Evolutionary conservation across 1,140 invertebrate species (phyloP).

Genomic region (Chlorops oryzae): DNA sequence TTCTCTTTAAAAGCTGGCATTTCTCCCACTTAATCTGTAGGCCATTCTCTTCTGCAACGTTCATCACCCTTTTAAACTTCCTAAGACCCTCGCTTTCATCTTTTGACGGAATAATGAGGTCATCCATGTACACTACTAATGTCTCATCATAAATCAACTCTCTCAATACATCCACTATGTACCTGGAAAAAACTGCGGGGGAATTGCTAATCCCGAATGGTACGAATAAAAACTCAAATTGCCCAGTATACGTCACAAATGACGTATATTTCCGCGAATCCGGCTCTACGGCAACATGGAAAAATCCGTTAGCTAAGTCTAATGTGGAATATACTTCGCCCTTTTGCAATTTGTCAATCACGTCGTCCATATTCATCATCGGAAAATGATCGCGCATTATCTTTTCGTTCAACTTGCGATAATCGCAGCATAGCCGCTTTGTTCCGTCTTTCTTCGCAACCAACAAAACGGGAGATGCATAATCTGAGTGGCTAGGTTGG

Average conservation of each 20-base stretch:
- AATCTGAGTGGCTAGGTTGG: slow-evolving; percentile 21
- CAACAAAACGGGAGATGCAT: slow-evolving; percentile 13
- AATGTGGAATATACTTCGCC: slow-evolving; percentile 19
- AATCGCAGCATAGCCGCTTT: slow-evolving; percentile 12
- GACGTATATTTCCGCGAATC: slow-evolving; percentile 7
- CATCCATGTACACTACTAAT: slow-evolving; percentile 6
- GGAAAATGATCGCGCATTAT: slow-evolving; percentile 17
- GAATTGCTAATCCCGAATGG: slow-evolving; percentile 19
- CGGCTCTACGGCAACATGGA: slow-evolving; percentile 7
- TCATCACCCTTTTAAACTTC: slow-evolving; percentile 7
- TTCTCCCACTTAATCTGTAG: slow-evolving; percentile 10
- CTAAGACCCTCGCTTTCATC: neutral
- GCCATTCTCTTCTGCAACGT: neutral
- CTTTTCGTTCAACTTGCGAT: slow-evolving; percentile 8
- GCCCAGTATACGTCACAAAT: slow-evolving; percentile 10
- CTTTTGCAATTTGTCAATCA: slow-evolving; percentile 14
- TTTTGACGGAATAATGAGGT: slow-evolving; percentile 6
- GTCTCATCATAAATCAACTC: slow-evolving; percentile 8
- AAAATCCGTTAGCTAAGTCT: slow-evolving; percentile 13
- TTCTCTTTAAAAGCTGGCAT: slow-evolving; percentile 7
- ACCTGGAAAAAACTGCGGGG: slow-evolving; percentile 21
- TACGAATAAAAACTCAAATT: slow-evolving; percentile 8
- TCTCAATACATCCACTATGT: slow-evolving; percentile 14
- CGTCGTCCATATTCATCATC: slow-evolving; percentile 21
- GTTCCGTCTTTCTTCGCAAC: slow-evolving; percentile 12